Evolutionary conservation across 2,888 invertebrate genomes (phyloP).

Genomic region (Cataglyphis albicans): DNA sequence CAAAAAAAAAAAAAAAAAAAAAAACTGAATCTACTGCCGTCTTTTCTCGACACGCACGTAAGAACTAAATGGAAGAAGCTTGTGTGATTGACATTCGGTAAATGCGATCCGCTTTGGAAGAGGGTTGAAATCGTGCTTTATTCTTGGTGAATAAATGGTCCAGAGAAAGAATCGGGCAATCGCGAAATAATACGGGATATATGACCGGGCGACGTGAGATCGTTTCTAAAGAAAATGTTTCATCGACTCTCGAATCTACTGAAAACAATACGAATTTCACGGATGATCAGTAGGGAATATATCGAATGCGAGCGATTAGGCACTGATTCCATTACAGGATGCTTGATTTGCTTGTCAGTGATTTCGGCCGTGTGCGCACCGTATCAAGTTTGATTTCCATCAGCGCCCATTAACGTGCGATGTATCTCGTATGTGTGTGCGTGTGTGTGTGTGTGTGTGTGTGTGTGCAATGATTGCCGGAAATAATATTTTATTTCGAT

Average conservation of each 20-base stretch:
- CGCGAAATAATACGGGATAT: neutral
- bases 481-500: constrained; percentile 28
- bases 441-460: no score
- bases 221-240: constrained; percentile 26
- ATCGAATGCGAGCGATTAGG: constrained; percentile 33
- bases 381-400: constrained; percentile 41
- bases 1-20: constrained; percentile 19
- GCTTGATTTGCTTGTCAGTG: constrained; percentile 45
- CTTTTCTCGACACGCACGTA: constrained; percentile 22
- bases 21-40: neutral
- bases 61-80: constrained; percentile 61
- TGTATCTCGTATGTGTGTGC: neutral
- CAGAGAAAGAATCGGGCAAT: neutral
- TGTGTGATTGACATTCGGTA: constrained; percentile 63
- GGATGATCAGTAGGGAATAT: neutral
- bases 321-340: constrained; percentile 46
- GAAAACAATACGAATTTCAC: constrained; percentile 27
- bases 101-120: constrained; percentile 56
- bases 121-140: constrained; percentile 33
- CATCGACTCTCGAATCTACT: neutral
- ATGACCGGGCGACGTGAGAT: neutral
- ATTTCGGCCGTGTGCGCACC: constrained; percentile 7
- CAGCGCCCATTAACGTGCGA: constrained; percentile 32
- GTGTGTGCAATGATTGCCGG: neutral
- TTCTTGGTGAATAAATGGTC: neutral